These are phyloP conservation scores for Seriola quinqueradiata DNA, from an alignment of 2,113 vertebrate species.

Conservation along the genomic window DNA sequence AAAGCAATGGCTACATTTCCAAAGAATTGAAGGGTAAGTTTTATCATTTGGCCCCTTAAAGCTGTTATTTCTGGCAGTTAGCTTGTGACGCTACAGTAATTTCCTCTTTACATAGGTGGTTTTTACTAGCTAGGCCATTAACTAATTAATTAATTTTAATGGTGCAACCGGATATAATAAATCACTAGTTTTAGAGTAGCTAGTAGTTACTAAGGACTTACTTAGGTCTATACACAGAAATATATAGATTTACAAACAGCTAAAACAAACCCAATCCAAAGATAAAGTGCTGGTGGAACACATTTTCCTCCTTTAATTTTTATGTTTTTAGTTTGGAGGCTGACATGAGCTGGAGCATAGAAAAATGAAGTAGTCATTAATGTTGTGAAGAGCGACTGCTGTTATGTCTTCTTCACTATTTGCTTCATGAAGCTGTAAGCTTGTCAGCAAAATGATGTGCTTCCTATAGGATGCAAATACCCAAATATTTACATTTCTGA, in stretches of 20 bases:
- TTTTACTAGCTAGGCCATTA: no score
- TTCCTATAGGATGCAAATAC: constrained; percentile 26
- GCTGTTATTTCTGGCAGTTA: background rate
- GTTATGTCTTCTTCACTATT: background rate
- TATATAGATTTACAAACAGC: background rate
- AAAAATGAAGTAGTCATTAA: background rate
- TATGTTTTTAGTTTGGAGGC: background rate
- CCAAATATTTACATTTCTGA: constrained; percentile 42
- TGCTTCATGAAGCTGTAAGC: background rate
- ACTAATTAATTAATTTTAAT: background rate
- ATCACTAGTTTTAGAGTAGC: background rate
- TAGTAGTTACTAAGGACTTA: no score
- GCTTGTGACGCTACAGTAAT: background rate
- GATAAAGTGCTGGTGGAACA: background rate
- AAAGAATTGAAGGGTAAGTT: background rate
- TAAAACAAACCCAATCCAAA: background rate
- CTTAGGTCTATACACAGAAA: no score
- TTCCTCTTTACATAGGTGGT: background rate
- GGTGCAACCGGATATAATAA: background rate
- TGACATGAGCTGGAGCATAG: background rate
- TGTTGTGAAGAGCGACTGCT: background rate
- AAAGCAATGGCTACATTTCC: background rate
- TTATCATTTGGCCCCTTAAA: background rate
- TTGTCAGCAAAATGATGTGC: background rate
- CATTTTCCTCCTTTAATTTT: background rate